phyloP scores from a whole-genome alignment of 2,888 invertebrate species.

The Euzetes globulus region DNA sequence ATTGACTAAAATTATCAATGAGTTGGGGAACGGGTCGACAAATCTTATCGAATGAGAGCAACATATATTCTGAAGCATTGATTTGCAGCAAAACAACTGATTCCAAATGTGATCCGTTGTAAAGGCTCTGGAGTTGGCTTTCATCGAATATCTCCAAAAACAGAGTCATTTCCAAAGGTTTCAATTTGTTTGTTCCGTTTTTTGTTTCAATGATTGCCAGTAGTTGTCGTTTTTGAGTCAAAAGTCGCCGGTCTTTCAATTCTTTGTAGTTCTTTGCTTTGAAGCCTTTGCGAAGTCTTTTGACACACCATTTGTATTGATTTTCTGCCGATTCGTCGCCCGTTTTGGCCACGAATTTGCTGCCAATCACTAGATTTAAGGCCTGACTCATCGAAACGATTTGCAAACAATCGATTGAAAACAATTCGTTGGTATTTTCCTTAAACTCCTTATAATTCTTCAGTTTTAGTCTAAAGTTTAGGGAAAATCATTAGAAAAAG shows the following conservation, averaged over 20 bases:
- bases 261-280: too few species aligned
- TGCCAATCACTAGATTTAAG: background rate
- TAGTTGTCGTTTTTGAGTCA: background rate
- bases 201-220: background rate
- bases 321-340: background rate
- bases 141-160: background rate
- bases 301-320: background rate
- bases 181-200: background rate
- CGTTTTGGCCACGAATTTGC: background rate
- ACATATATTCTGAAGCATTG: background rate
- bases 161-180: background rate
- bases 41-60: constrained; percentile 6
- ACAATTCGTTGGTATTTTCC: background rate
- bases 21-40: background rate
- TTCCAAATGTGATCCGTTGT: constrained; percentile 3
- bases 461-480: background rate
- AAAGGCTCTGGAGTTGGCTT: background rate
- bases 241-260: too few species aligned
- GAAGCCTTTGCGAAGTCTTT: background rate
- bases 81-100: background rate
- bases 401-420: background rate
- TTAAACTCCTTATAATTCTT: background rate
- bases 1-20: background rate
- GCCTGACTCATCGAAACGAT: background rate
- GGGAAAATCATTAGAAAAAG: too few species aligned